These are phyloP conservation scores for Pristiophorus japonicus DNA, from an alignment of 2,113 vertebrate genomes.

Conservation along the genomic window DNA sequence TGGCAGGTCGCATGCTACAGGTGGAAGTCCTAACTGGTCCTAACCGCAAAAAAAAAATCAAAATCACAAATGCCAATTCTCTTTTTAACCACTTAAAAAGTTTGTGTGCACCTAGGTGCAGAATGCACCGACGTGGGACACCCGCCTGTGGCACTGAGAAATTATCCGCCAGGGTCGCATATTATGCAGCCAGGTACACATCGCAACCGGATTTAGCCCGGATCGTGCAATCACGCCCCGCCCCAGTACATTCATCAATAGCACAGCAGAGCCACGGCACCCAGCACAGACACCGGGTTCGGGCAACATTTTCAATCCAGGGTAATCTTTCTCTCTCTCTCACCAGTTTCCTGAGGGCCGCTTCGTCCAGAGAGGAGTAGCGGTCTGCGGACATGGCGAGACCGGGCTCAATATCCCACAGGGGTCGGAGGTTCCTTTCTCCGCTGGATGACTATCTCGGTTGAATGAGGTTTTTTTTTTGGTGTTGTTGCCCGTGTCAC, in stretches of 20 bases:
- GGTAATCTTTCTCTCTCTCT: not conserved
- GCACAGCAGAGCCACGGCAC: not conserved
- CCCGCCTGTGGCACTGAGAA: no score
- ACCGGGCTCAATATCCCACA: not conserved
- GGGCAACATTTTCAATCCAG: not conserved
- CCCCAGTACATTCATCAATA: not conserved
- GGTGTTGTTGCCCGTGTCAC: not conserved
- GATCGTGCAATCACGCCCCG: not conserved
- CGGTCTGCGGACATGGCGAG: constrained; percentile 10
- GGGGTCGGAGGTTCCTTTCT: not conserved
- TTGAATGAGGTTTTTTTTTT: not conserved
- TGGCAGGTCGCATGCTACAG: not conserved
- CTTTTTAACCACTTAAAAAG: not conserved
- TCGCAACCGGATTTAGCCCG: not conserved
- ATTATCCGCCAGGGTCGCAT: not conserved
- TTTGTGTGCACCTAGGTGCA: not conserved
- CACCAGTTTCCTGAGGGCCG: constrained; percentile 32
- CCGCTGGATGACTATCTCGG: not conserved
- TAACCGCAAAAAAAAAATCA: not conserved
- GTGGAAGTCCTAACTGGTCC: not conserved
- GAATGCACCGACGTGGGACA: no score
- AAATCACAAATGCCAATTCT: not conserved
- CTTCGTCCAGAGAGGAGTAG: constrained; percentile 17
- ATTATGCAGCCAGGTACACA: not conserved
- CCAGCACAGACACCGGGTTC: not conserved